These are phyloP conservation scores for Megaleporinus macrocephalus DNA, from an alignment of 2,113 vertebrate species.

Conservation along the genomic window DNA sequence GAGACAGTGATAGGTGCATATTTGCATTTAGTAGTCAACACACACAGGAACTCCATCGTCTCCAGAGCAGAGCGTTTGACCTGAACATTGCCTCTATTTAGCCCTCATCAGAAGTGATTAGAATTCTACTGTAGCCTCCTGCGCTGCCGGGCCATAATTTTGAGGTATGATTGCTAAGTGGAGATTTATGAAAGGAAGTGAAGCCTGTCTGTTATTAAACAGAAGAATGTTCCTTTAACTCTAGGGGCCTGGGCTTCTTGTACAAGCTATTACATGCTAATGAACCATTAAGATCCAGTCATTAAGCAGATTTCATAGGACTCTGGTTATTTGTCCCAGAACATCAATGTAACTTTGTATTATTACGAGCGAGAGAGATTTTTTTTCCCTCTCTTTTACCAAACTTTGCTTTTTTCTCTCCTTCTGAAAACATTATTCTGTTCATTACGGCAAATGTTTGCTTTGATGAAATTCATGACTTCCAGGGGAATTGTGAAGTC, in stretches of 20 bases:
- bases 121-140: conserved; percentile 18
- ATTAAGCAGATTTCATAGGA: conserved; percentile 43
- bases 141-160: conserved; percentile 33
- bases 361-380: conserved; percentile 5
- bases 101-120: conserved; percentile 22
- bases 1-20: not conserved
- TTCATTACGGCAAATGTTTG: conserved; percentile 42
- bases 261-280: conserved; percentile 48
- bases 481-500: conserved; percentile 39
- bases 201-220: conserved; percentile 43
- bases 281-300: conserved; percentile 53
- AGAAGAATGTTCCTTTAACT: conserved; percentile 34
- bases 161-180: conserved; percentile 35
- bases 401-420: not conserved
- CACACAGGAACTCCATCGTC: not conserved
- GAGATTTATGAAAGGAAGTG: conserved; percentile 40
- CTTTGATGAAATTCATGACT: conserved; percentile 37
- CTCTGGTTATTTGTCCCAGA: conserved; percentile 51
- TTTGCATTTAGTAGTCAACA: not conserved
- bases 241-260: conserved; percentile 34
- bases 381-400: not conserved
- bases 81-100: not conserved
- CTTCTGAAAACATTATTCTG: conserved; percentile 38
- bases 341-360: conserved; percentile 42
- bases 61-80: not conserved